A percentile compares a stretch with the other conserved stretches of the same genome.
These are phyloP conservation scores for Gambusia holbrooki DNA, from an alignment of 2,113 vertebrate species.

Conservation along the genomic window DNA sequence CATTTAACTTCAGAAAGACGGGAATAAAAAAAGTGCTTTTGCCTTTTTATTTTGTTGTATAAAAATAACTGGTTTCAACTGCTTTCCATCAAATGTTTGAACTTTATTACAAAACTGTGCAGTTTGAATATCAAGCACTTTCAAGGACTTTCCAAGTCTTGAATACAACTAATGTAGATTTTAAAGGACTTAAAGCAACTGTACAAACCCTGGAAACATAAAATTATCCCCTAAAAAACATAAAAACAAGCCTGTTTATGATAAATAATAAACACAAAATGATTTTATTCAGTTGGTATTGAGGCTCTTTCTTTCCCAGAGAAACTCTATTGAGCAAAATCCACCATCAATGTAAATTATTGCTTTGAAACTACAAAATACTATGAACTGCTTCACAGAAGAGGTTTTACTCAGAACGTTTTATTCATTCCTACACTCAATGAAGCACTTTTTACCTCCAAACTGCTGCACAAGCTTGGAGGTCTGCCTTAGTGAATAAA, in stretches of 20 bases:
- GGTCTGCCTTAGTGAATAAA: background rate
- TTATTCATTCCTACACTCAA: background rate
- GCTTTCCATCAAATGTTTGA: no score
- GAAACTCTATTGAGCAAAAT: background rate
- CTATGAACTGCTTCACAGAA: background rate
- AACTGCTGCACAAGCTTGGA: background rate
- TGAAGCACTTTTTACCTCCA: background rate
- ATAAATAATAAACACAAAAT: background rate
- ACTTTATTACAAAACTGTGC: no score
- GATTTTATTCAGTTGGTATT: background rate
- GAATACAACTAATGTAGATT: no score
- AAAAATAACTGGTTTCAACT: no score
- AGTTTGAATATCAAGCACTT: no score
- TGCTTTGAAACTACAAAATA: background rate
- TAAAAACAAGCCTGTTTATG: no score
- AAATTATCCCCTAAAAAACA: background rate
- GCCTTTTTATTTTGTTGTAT: no score
- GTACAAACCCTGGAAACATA: no score
- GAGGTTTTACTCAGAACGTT: background rate
- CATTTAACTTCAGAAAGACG: no score
- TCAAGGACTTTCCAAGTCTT: no score
- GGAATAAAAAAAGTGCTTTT: no score
- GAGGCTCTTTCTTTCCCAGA: background rate
- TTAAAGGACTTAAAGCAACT: no score
- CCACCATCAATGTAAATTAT: background rate